These are phyloP conservation scores for Diorhabda carinulata DNA, from an alignment of 1,140 invertebrate species.

Conservation along the genomic window DNA sequence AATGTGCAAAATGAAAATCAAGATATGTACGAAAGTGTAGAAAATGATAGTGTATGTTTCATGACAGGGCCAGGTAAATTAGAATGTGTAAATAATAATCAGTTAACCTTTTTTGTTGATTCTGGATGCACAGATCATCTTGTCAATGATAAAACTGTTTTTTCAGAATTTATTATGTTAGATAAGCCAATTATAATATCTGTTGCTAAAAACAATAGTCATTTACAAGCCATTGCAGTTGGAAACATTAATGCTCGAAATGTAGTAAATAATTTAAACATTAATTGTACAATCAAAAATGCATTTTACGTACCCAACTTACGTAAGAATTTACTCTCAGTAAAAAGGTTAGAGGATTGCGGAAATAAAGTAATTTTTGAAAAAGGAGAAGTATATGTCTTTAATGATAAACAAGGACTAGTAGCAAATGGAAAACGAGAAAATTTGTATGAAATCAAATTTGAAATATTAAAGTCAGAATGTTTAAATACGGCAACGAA, in stretches of 20 bases:
- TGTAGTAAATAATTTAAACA: background rate
- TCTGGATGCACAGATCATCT: background rate
- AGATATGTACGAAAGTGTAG: background rate
- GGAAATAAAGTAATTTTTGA: slow-evolving; percentile 7
- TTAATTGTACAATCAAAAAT: slow-evolving; percentile 3
- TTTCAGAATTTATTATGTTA: background rate
- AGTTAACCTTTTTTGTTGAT: background rate
- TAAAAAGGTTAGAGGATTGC: slow-evolving; percentile 4
- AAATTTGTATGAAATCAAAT: slow-evolving; percentile 13
- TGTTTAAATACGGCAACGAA: slow-evolving; percentile 10
- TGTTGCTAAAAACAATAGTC: slow-evolving; percentile 8
- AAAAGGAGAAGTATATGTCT: background rate
- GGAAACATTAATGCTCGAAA: background rate
- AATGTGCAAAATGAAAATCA: background rate
- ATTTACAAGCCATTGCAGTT: background rate
- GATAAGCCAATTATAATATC: background rate
- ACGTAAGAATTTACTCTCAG: slow-evolving; percentile 6
- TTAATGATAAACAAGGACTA: background rate
- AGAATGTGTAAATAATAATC: background rate
- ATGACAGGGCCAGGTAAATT: background rate
- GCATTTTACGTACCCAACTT: background rate
- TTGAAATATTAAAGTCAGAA: slow-evolving; percentile 8
- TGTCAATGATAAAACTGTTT: background rate
- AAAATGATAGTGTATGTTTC: background rate
- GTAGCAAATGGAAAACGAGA: slow-evolving; percentile 8